Percentiles rank a stretch among this genome's conserved stretches.
These are phyloP conservation scores for Ophioninae sp. DNA, from an alignment of 2,888 invertebrate species.

Conservation along the genomic window DNA sequence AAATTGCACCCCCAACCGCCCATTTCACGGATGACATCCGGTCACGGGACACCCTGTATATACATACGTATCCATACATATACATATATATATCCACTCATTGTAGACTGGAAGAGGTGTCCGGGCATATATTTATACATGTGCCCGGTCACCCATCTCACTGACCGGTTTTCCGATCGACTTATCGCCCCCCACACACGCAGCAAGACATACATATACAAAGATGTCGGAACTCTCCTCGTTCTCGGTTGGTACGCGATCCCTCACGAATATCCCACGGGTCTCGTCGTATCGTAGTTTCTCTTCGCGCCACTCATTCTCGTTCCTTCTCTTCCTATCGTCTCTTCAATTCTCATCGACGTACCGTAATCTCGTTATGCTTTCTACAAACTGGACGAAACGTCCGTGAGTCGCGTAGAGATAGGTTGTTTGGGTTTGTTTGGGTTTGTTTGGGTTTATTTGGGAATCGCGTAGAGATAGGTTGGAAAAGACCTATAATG, in stretches of 20 bases:
- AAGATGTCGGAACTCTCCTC: conserved; percentile 17
- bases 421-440: too few species aligned
- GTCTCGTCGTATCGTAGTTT: neutral
- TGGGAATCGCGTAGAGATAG: too few species aligned
- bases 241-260: conserved; percentile 25
- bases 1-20: too few species aligned
- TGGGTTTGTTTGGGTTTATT: too few species aligned
- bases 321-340: conserved; percentile 3
- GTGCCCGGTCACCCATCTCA: conserved; percentile 33
- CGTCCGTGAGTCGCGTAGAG: neutral
- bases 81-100: too few species aligned
- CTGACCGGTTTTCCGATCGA: conserved; percentile 63
- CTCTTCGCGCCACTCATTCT: neutral
- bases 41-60: conserved; percentile 9
- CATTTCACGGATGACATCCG: too few species aligned
- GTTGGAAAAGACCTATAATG: too few species aligned
- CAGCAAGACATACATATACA: conserved; percentile 7
- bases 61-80: too few species aligned
- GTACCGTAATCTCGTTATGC: conserved; percentile 41
- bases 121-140: neutral
- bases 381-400: conserved; percentile 41
- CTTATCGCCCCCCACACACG: conserved; percentile 52
- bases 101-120: too few species aligned
- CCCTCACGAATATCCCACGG: conserved; percentile 53
- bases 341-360: neutral